Evolutionary conservation across 2,888 invertebrate species (phyloP).

Genomic region (Ramazzottius varieornatus): DNA sequence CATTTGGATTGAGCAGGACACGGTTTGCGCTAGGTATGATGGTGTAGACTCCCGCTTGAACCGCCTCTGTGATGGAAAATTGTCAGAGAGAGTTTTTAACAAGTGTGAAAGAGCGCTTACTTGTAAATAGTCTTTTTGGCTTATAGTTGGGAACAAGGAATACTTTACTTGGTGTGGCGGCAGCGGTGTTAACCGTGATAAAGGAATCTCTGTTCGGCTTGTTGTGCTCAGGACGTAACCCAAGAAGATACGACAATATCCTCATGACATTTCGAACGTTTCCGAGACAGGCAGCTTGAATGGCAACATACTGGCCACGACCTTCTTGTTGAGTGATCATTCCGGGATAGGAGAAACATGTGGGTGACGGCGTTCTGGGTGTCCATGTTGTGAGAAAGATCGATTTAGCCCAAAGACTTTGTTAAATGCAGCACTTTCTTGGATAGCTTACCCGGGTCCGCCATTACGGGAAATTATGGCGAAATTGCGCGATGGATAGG

Average conservation of each 20-base stretch:
- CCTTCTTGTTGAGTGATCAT: neutral
- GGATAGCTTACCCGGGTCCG: neutral
- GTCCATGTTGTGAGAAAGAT: no score
- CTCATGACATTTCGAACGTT: neutral
- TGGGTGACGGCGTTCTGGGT: neutral
- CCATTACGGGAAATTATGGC: neutral
- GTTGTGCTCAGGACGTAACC: neutral
- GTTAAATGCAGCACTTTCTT: no score
- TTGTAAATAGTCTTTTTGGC: neutral
- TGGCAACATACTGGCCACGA: neutral
- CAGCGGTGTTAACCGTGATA: neutral
- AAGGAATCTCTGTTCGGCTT: neutral
- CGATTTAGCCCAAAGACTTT: no score
- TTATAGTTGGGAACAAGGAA: neutral
- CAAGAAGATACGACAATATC: neutral
- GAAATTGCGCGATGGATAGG: neutral
- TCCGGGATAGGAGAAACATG: neutral
- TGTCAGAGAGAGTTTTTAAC: no score
- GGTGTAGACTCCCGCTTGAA: neutral
- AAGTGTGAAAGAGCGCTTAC: no score
- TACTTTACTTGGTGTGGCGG: neutral
- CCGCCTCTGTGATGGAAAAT: no score
- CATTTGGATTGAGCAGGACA: neutral
- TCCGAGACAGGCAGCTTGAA: neutral
- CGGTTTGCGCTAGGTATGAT: neutral